Percentiles rank a stretch among this genome's conserved stretches.
phyloP scores from a whole-genome alignment of 2,797 vertebrate genomes.

The Pygocentrus nattereri region DNA sequence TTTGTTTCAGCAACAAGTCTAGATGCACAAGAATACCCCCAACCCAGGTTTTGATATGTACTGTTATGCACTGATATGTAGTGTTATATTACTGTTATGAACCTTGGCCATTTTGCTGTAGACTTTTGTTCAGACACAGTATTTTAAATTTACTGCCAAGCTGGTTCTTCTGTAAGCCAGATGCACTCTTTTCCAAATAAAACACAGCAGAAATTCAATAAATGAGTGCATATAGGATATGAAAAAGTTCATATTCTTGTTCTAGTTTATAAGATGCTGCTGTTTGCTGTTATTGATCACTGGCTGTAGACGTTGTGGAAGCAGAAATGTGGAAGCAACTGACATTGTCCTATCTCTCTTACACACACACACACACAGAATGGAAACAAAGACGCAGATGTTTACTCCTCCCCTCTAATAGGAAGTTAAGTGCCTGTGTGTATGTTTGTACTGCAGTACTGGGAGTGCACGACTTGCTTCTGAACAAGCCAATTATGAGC shows the following conservation, averaged over 20 bases:
- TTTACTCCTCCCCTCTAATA: slow-evolving; percentile 79
- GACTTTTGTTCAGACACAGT: background rate
- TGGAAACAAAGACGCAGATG: slow-evolving; percentile 54
- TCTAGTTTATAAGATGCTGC: background rate
- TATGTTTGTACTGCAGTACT: slow-evolving; percentile 78
- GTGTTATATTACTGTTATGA: background rate
- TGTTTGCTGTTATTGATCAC: background rate
- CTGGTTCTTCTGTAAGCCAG: background rate
- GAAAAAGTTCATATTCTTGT: background rate
- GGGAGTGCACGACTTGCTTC: slow-evolving; percentile 79
- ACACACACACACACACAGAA: slow-evolving; percentile 29
- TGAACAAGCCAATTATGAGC: slow-evolving; percentile 84
- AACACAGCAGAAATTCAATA: background rate
- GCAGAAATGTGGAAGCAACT: background rate
- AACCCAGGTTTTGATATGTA: too few species aligned
- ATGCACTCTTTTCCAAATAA: background rate
- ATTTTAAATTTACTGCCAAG: background rate
- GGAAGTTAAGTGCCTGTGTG: slow-evolving; percentile 79
- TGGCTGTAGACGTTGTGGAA: background rate
- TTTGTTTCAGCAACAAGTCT: too few species aligned
- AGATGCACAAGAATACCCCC: too few species aligned
- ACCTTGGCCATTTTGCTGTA: background rate
- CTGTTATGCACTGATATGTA: too few species aligned
- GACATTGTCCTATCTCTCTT: slow-evolving; percentile 56
- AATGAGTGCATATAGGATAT: background rate